Base-by-base conservation (phyloP, 1,140 invertebrate species). In the Liolophura sinensis region DNA sequence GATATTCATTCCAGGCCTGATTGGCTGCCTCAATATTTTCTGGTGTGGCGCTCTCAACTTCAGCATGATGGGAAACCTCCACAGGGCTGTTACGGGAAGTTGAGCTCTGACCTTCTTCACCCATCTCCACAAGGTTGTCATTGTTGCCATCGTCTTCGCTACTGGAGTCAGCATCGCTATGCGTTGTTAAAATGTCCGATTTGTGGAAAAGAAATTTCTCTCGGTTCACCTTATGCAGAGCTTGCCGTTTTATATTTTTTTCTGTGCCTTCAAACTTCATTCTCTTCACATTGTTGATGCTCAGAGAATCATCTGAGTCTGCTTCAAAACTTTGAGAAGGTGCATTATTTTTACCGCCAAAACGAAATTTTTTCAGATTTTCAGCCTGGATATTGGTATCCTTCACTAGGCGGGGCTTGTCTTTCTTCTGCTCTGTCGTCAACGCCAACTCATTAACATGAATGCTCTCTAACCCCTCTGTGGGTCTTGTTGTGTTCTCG, bases 1-100 rank as follows among this genome's bases (percentile, higher is more conserved):
- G 76, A 72, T 91, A 90, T 65, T 88, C 87, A 18, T 87, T 83
- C 90, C 90, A 91, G 49, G 89, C 87, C 65, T 86, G 86, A 52
- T 90, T 87, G 1, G 88, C 89, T 67, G 71, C 69, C n/a, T 62
- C 60, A 46, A 70, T 63, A 31, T 75, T 69, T 20, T 60, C 60
- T 1, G 64, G 31, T 0, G 63, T 60, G 47, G 51, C 67, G 40
- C 61, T 64, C n/a, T 68, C 66, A 40, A 65, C 66, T 11, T 67
- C 58, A 40, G 64, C 47, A 4, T 56, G 50, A 18, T 62, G 62
- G 27, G 56, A 61, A 16, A 61, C 71, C 1, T 58, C 52, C 0
- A 67, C 64, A 49, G 63, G 55, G 18, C 55, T 60, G 60, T 60
- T 64, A 22, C 49, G 24, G 16, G 62, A 67, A 47, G 56, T 46